phyloP scores from a whole-genome alignment of 2,113 vertebrate species.

The Apteryx mantelli region DNA sequence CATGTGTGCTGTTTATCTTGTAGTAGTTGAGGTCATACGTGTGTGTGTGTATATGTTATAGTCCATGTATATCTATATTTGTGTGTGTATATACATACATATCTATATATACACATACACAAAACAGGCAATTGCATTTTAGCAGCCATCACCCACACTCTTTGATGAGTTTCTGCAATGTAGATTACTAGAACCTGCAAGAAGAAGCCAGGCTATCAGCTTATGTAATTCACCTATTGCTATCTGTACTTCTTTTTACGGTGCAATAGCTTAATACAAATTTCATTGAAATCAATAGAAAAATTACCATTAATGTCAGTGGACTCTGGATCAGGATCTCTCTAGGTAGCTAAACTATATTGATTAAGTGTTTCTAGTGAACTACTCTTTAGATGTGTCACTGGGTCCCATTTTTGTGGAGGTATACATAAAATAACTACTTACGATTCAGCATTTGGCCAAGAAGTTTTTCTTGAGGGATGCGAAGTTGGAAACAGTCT shows the following conservation, averaged over 20 bases:
- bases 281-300: not conserved
- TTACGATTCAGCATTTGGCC: conserved; percentile 36
- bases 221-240: not conserved
- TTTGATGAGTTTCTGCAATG: not conserved
- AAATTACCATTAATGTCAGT: not conserved
- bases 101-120: not conserved
- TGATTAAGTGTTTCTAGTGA: not conserved
- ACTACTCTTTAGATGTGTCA: not conserved
- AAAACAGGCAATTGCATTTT: not conserved
- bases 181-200: not conserved
- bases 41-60: conserved; percentile 26
- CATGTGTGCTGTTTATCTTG: conserved; percentile 73
- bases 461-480: conserved; percentile 47
- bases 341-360: not conserved
- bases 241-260: not conserved
- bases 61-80: not conserved
- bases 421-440: conserved; percentile 34
- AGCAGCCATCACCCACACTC: not conserved
- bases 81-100: not conserved
- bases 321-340: not conserved
- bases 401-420: not conserved
- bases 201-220: not conserved
- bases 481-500: conserved; percentile 52
- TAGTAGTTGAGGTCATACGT: conserved; percentile 16
- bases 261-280: not conserved